Conservation (phyloP, 1,140 invertebrate genomes). For the Heliothis virescens region DNA sequence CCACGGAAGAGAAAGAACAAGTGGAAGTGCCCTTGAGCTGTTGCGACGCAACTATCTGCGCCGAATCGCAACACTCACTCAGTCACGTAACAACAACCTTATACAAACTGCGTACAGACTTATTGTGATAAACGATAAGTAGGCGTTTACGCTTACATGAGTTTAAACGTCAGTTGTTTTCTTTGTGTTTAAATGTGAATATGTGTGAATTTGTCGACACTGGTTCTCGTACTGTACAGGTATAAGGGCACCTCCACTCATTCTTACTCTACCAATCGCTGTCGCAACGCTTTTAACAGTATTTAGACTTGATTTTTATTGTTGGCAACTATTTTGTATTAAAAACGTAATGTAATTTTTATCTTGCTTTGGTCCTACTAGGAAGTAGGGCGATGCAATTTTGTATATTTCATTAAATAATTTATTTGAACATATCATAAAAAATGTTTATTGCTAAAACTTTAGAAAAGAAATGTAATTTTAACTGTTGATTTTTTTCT, state of each 20-base stretch:
- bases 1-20: not conserved
- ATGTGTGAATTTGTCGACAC: too few relatives aligned
- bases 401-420: constrained; percentile 26
- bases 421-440: constrained; percentile 32
- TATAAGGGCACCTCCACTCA: too few relatives aligned
- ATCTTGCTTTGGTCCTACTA: not conserved
- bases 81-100: too few relatives aligned
- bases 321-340: constrained; percentile 35
- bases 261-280: not conserved
- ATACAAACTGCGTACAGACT: too few relatives aligned
- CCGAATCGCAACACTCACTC: too few relatives aligned
- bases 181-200: too few relatives aligned
- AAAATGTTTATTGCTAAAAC: not conserved
- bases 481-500: not conserved
- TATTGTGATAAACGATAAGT: too few relatives aligned
- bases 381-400: not conserved
- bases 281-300: constrained; percentile 8
- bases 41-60: too few relatives aligned
- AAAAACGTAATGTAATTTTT: not conserved
- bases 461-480: not conserved
- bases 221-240: too few relatives aligned
- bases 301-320: constrained; percentile 24
- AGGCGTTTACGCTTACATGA: too few relatives aligned
- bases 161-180: too few relatives aligned
- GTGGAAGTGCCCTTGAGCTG: too few relatives aligned